phyloP scores from a whole-genome alignment of 2,797 vertebrate genomes.

The Synaphobranchus kaupii region DNA sequence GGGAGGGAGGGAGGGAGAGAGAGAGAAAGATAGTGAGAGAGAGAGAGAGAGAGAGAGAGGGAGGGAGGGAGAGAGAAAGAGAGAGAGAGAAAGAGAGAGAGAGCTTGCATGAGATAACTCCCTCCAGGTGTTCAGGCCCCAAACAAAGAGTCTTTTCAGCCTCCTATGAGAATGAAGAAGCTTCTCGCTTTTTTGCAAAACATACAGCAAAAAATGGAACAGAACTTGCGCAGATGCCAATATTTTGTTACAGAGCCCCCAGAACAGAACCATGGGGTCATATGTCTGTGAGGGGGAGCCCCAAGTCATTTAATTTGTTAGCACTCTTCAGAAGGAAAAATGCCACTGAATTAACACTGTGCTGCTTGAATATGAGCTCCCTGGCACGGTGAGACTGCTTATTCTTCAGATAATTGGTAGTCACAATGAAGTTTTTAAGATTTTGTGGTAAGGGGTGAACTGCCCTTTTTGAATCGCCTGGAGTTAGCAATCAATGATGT shows the following conservation, averaged over 20 bases:
- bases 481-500: neutral
- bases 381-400: conserved; percentile 5
- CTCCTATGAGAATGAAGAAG: conserved; percentile 77
- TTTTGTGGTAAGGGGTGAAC: neutral
- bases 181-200: conserved; percentile 76
- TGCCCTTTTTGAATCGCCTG: neutral
- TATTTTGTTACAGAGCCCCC: conserved; percentile 78
- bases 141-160: conserved; percentile 92
- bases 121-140: conserved; percentile 84
- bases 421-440: neutral
- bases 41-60: conserved; percentile 43
- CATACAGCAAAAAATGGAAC: conserved; percentile 60
- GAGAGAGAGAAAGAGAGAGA: conserved; percentile 43
- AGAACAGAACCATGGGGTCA: conserved; percentile 42
- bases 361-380: neutral
- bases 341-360: conserved; percentile 38
- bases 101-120: conserved; percentile 68
- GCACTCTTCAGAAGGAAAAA: conserved; percentile 40
- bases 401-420: conserved; percentile 7
- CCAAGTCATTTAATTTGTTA: conserved; percentile 71
- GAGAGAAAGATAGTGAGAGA: conserved; percentile 17
- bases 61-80: conserved; percentile 13
- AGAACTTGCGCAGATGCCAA: conserved; percentile 74
- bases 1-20: conserved; percentile 43
- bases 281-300: conserved; percentile 54